A percentile compares a stretch with the other conserved stretches of the same genome.
These are phyloP conservation scores for Pammene aurita DNA, from an alignment of 2,888 invertebrate species.

Conservation along the genomic window DNA sequence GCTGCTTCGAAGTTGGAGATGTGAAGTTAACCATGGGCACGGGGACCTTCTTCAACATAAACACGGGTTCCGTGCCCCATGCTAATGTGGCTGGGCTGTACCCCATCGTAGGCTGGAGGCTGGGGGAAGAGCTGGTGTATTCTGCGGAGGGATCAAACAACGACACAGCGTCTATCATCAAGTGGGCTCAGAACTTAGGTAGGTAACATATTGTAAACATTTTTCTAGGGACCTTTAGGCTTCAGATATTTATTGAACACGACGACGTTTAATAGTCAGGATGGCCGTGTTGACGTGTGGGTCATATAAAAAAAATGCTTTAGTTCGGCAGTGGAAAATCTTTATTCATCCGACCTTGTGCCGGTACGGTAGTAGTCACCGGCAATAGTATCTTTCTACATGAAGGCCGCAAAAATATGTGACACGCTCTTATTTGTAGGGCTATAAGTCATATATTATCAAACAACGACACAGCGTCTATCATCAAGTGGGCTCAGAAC, in stretches of 20 bases:
- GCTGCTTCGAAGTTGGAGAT: conserved; percentile 90
- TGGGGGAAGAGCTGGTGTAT: conserved; percentile 82
- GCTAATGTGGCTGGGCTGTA: conserved; percentile 93
- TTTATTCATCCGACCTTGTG: too few species aligned
- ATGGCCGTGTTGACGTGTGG: too few species aligned
- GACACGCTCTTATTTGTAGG: too few species aligned
- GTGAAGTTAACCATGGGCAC: conserved; percentile 96
- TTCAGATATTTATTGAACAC: neutral
- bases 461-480: conserved; percentile 93
- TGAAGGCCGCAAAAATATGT: too few species aligned
- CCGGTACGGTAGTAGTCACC: too few species aligned
- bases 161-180: conserved; percentile 93
- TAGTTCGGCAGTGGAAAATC: too few species aligned
- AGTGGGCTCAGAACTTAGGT: conserved; percentile 91
- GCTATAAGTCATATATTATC: too few species aligned
- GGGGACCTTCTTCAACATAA: conserved; percentile 93
- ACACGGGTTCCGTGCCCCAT: conserved; percentile 89
- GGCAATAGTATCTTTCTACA: too few species aligned
- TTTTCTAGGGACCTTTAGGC: neutral
- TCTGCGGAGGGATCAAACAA: conserved; percentile 93
- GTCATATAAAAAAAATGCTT: too few species aligned
- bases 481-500: conserved; percentile 92
- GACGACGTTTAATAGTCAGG: neutral
- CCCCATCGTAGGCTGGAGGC: conserved; percentile 94
- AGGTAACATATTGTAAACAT: conserved; percentile 46